Evolutionary conservation across 2,888 invertebrate genomes (phyloP).

Genomic region (Pseudanteris insignis): DNA sequence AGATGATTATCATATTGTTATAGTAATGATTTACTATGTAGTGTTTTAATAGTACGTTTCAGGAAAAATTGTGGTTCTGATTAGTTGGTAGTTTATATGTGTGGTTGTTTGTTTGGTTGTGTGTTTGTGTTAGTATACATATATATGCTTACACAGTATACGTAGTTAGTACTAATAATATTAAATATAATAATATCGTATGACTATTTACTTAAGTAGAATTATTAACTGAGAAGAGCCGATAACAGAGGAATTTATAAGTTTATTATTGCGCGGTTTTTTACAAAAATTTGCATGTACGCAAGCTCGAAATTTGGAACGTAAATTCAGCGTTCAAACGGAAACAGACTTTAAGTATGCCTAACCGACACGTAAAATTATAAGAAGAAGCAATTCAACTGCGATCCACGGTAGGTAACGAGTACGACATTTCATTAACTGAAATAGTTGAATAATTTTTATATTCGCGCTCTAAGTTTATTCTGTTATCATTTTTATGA

Average conservation of each 20-base stretch:
- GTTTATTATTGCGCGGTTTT: no score
- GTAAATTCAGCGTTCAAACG: slow-evolving; percentile 47
- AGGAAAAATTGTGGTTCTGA: no score
- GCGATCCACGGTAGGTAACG: slow-evolving; percentile 59
- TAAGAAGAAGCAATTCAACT: slow-evolving; percentile 59
- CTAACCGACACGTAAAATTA: slow-evolving; percentile 52
- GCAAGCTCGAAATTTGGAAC: slow-evolving; percentile 42
- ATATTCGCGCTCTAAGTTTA: no score
- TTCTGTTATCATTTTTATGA: no score
- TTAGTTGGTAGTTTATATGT: no score
- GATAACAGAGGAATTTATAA: slow-evolving; percentile 33
- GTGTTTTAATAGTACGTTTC: no score
- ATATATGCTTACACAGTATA: slow-evolving; percentile 32
- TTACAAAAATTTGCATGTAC: slow-evolving; percentile 30
- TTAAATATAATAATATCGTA: slow-evolving; percentile 28
- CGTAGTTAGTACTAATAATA: slow-evolving; percentile 28
- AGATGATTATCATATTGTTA: no score
- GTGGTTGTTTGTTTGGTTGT: no score
- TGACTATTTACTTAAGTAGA: slow-evolving; percentile 40
- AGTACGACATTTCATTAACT: slow-evolving; percentile 55
- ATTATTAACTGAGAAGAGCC: slow-evolving; percentile 18
- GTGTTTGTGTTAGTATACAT: no score
- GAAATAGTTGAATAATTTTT: slow-evolving; percentile 42
- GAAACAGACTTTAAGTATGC: slow-evolving; percentile 29
- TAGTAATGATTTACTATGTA: no score